These are phyloP conservation scores for Hydrozoanthus gracilis DNA, from an alignment of 92 coral and sea anemone genomes.

Conservation along the genomic window DNA sequence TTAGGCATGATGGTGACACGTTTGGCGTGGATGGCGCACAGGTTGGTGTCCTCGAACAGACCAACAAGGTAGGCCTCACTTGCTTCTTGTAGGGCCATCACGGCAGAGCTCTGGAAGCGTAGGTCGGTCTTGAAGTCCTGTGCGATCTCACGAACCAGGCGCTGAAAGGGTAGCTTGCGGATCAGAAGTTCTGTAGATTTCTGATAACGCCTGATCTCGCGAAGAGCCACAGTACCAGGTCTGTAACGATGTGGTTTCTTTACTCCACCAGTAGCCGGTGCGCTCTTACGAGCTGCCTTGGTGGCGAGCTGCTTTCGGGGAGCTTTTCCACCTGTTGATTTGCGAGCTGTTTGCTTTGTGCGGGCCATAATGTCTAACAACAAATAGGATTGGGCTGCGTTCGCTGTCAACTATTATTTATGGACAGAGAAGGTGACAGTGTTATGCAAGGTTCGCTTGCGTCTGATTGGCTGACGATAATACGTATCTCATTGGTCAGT, in stretches of 20 bases:
- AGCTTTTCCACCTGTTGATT: conserved; percentile 81
- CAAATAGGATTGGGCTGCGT: conserved; percentile 43
- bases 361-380: conserved; percentile 42
- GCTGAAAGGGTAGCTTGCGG: too few relatives aligned
- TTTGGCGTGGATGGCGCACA: too few relatives aligned
- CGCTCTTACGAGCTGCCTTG: conserved; percentile 99
- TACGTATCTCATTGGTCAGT: conserved; percentile 43
- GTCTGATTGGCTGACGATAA: conserved; percentile 46
- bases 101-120: conserved; percentile 87
- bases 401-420: conserved; percentile 51
- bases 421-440: conserved; percentile 47
- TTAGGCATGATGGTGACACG: too few relatives aligned
- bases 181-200: too few relatives aligned
- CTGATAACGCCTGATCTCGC: too few relatives aligned
- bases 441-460: conserved; percentile 50
- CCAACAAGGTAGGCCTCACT: conserved; percentile 70
- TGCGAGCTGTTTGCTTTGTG: conserved; percentile 34
- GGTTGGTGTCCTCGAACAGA: too few relatives aligned
- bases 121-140: too few relatives aligned
- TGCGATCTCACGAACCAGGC: too few relatives aligned
- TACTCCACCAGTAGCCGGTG: conserved; percentile 50
- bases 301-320: conserved; percentile 98
- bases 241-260: conserved; percentile 35
- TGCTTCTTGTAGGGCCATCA: conserved; percentile 80
- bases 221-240: too few relatives aligned